A percentile compares a stretch with the other conserved stretches of the same genome.
These are phyloP conservation scores for Callyntrura guangdongensis DNA, from an alignment of 2,888 invertebrate genomes.

Conservation along the genomic window DNA sequence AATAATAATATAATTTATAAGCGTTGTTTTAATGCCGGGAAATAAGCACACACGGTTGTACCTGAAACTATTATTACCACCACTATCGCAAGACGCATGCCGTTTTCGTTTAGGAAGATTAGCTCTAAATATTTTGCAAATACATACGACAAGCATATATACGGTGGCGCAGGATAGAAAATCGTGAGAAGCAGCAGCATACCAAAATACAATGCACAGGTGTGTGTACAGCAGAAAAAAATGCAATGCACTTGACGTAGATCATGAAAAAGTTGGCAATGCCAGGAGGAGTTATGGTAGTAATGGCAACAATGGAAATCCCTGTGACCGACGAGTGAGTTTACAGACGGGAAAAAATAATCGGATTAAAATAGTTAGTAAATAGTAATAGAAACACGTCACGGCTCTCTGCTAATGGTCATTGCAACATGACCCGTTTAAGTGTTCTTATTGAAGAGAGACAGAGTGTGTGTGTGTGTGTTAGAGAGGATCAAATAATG, in stretches of 20 bases:
- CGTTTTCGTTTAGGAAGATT: too few species aligned
- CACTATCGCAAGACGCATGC: too few species aligned
- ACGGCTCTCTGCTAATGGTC: not conserved
- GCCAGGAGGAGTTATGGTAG: not conserved
- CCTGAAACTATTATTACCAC: too few species aligned
- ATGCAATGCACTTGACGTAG: conserved; percentile 19
- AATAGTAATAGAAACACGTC: not conserved
- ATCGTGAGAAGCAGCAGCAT: not conserved
- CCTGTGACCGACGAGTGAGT: not conserved
- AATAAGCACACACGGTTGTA: not conserved
- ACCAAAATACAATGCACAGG: not conserved
- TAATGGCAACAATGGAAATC: conserved; percentile 29
- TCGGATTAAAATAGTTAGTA: not conserved
- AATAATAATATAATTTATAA: not conserved
- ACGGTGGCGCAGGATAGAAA: not conserved
- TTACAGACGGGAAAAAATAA: not conserved
- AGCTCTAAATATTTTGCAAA: too few species aligned
- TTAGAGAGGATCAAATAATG: too few species aligned
- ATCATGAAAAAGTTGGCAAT: conserved; percentile 25
- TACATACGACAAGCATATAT: not conserved
- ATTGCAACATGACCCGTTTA: not conserved
- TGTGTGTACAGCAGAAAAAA: not conserved
- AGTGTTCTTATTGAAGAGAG: too few species aligned
- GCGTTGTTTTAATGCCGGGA: not conserved
- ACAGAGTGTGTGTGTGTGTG: too few species aligned